A percentile compares a stretch with the other conserved stretches of the same genome.
Evolutionary conservation across 2,113 vertebrate genomes (phyloP).

Genomic region (Leptosomus discolor): DNA sequence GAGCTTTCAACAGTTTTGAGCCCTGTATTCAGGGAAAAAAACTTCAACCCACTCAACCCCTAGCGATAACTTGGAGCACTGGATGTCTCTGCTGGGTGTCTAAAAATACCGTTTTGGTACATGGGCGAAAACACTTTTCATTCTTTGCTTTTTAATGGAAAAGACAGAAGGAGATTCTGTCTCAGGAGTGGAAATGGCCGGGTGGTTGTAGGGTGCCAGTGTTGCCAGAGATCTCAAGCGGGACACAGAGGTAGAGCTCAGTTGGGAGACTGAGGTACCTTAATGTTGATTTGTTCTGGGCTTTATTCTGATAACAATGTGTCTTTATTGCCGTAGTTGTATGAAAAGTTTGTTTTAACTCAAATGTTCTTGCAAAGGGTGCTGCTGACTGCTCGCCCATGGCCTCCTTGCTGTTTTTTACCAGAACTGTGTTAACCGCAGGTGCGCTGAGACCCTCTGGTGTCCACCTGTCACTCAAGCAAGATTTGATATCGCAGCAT

Average conservation of each 20-base stretch:
- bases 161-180: background rate
- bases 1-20: background rate
- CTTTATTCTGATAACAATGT: background rate
- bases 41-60: background rate
- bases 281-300: background rate
- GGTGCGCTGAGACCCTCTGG: background rate
- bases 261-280: background rate
- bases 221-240: background rate
- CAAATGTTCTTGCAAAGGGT: background rate
- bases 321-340: background rate
- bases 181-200: background rate
- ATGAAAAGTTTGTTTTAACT: background rate
- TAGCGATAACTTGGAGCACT: background rate
- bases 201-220: too few relatives aligned
- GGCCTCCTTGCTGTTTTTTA: background rate
- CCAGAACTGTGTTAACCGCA: background rate
- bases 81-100: background rate
- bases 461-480: background rate
- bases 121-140: rapidly evolving
- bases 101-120: background rate
- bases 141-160: background rate
- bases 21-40: background rate
- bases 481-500: background rate
- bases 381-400: background rate
- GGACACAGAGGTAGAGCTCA: background rate